phyloP scores from a whole-genome alignment of 2,797 vertebrate genomes.

The Otus scops region DNA sequence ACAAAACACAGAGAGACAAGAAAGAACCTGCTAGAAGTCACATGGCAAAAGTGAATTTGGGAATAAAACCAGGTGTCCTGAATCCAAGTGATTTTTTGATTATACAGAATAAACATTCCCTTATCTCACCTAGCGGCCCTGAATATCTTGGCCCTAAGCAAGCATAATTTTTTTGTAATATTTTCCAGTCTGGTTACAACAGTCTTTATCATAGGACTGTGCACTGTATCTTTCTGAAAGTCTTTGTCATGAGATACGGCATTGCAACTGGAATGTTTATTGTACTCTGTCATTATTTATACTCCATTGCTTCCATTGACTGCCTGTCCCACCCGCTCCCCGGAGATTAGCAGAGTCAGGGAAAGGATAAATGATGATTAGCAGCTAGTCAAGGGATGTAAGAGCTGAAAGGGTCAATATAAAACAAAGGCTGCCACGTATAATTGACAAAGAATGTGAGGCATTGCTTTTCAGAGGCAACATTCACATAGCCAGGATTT shows the following conservation, averaged over 20 bases:
- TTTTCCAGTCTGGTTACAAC: not conserved
- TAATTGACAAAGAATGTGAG: conserved; percentile 21
- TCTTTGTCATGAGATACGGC: not conserved
- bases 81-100: not conserved
- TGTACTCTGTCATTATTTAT: not conserved
- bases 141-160: not conserved
- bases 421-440: not conserved
- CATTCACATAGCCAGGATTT: not conserved
- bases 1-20: not conserved
- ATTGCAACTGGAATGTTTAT: not conserved
- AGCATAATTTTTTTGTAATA: not conserved
- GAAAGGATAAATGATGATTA: not conserved
- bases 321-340: conserved; percentile 22
- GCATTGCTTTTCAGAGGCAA: not conserved
- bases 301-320: not conserved
- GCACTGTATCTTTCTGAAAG: not conserved
- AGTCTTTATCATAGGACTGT: not conserved
- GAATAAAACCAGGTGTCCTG: not conserved
- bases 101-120: not conserved
- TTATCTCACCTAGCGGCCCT: not conserved
- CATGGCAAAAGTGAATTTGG: not conserved
- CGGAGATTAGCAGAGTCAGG: not conserved
- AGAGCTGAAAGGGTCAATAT: not conserved
- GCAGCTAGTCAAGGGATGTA: not conserved
- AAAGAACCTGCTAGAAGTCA: not conserved